phyloP scores from a whole-genome alignment of 2,797 vertebrate species.

The Meda fulgida region DNA sequence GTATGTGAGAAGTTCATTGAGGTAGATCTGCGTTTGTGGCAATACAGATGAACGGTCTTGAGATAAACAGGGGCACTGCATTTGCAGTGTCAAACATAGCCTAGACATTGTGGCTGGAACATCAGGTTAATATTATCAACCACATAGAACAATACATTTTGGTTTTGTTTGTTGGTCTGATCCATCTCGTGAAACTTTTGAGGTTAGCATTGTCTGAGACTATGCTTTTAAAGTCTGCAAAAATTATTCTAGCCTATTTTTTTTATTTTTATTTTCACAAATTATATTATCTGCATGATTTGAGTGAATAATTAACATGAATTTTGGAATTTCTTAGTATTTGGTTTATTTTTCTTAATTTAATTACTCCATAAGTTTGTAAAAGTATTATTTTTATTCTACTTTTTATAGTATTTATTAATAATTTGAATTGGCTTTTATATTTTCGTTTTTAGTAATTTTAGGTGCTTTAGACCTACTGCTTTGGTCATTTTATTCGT shows the following conservation, averaged over 20 bases:
- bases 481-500: not conserved
- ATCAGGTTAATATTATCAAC: not conserved
- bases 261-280: no score
- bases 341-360: not conserved
- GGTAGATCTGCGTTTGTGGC: slow-evolving; percentile 10
- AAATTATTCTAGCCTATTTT: not conserved
- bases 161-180: not conserved
- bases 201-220: not conserved
- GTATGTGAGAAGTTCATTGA: not conserved
- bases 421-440: not conserved
- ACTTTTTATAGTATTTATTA: not conserved
- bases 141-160: not conserved
- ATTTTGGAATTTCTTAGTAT: not conserved
- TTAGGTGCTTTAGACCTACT: not conserved
- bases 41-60: not conserved
- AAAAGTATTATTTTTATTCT: not conserved
- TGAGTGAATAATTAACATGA: not conserved
- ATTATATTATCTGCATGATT: not conserved
- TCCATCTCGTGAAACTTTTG: not conserved
- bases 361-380: not conserved
- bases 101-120: not conserved
- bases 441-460: not conserved
- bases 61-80: not conserved
- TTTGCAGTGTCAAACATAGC: not conserved
- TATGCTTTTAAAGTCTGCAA: not conserved